A percentile compares a stretch with the other conserved stretches of the same genome.
These are phyloP conservation scores for Caenorhabditis plicata DNA, from an alignment of 2,888 invertebrate genomes.

Conservation along the genomic window DNA sequence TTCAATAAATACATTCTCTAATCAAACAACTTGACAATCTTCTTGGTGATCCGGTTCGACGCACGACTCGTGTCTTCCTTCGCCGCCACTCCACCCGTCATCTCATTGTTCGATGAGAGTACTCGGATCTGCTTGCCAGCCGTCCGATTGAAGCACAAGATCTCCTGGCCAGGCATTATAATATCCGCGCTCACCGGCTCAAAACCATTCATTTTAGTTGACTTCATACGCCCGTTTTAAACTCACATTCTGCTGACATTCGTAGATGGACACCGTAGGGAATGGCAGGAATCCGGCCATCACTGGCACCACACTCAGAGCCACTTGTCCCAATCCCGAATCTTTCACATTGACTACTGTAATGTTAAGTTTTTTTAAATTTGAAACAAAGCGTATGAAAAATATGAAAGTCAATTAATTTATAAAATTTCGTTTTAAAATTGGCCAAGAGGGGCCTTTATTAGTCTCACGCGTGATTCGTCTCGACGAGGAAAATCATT, in stretches of 20 bases:
- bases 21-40: conserved; percentile 44
- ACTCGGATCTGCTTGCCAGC: conserved; percentile 63
- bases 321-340: conserved; percentile 60
- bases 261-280: conserved; percentile 58
- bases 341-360: conserved; percentile 61
- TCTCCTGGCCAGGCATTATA: conserved; percentile 42
- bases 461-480: too few relatives aligned
- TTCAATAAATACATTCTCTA: conserved; percentile 20
- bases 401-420: too few relatives aligned
- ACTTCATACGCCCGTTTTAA: too few relatives aligned
- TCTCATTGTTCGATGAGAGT: conserved; percentile 40
- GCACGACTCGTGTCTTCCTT: conserved; percentile 29
- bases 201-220: too few relatives aligned
- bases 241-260: conserved; percentile 34
- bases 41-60: conserved; percentile 41
- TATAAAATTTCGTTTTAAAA: too few relatives aligned
- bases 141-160: conserved; percentile 56
- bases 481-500: too few relatives aligned
- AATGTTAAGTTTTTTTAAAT: conserved; percentile 12
- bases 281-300: conserved; percentile 61
- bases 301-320: conserved; percentile 55
- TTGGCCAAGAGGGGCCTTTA: too few relatives aligned
- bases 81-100: conserved; percentile 6
- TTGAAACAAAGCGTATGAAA: not conserved
- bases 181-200: too few relatives aligned